phyloP scores from a whole-genome alignment of 2,888 invertebrate species.

The Epirrita christyi region DNA sequence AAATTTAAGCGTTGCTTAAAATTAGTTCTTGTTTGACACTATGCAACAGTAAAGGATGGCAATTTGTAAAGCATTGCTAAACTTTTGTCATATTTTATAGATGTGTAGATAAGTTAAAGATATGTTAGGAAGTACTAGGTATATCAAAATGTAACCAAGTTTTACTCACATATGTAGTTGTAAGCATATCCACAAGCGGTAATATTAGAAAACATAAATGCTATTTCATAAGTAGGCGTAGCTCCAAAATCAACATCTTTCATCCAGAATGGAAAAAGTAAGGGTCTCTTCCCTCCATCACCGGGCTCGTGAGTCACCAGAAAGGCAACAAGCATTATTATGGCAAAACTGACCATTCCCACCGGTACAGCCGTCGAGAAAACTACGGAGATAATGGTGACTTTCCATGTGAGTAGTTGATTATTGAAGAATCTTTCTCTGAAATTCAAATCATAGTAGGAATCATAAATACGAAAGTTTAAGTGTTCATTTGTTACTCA shows the following conservation, averaged over 20 bases:
- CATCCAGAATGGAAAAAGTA: conserved; percentile 61
- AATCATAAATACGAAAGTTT: no score
- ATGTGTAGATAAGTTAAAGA: no score
- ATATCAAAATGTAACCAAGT: neutral
- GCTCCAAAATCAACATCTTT: conserved; percentile 49
- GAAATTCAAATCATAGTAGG: conserved; percentile 36
- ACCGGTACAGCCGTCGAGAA: conserved; percentile 39
- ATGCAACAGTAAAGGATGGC: no score
- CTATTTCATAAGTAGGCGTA: conserved; percentile 58
- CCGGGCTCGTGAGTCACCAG: conserved; percentile 42
- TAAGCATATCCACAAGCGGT: conserved; percentile 44
- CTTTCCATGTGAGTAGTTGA: conserved; percentile 59
- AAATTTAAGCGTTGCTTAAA: no score
- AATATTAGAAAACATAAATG: conserved; percentile 50
- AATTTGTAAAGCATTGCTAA: no score
- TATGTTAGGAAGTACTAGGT: no score
- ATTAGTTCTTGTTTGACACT: no score
- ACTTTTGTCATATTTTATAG: no score
- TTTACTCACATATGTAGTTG: conserved; percentile 60
- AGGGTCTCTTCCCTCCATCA: conserved; percentile 45
- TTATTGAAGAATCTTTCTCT: conserved; percentile 56
- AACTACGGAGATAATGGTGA: conserved; percentile 43
- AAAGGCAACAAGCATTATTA: conserved; percentile 43
- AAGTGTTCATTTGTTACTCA: no score
- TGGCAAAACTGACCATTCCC: conserved; percentile 45